Percentiles rank a stretch among this genome's conserved stretches.
Conservation (phyloP, 2,888 invertebrate genomes). For the Tholera decimalis region DNA sequence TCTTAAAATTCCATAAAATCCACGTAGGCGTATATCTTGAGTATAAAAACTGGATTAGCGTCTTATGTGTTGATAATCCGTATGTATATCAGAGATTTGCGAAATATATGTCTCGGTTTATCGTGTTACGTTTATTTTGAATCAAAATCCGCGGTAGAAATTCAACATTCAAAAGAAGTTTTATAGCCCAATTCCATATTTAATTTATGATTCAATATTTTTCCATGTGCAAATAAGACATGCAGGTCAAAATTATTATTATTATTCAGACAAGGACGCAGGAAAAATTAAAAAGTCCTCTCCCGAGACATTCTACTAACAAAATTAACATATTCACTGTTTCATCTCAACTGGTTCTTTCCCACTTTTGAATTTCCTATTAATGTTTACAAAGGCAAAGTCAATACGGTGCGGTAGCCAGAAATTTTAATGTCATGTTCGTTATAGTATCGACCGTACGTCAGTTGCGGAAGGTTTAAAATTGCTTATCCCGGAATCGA, state of each 20-base stretch:
- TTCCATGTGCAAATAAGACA: conserved; percentile 49
- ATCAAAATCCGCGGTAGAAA: conserved; percentile 23
- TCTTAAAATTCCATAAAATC: conserved; percentile 79
- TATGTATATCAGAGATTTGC: conserved; percentile 83
- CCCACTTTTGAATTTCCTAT: conserved; percentile 90
- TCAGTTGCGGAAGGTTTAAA: conserved; percentile 55
- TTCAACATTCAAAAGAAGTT: conserved; percentile 1
- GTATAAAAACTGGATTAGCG: conserved; percentile 86
- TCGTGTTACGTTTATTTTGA: conserved; percentile 32
- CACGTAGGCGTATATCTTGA: conserved; percentile 78
- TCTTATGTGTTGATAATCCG: conserved; percentile 79
- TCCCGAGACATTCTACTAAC: conserved; percentile 72
- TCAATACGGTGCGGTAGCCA: conserved; percentile 85
- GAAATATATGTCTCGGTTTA: conserved; percentile 61
- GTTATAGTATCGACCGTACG: conserved; percentile 64
- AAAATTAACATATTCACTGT: conserved; percentile 90
- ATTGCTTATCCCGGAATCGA: conserved; percentile 60
- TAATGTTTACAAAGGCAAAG: conserved; percentile 90
- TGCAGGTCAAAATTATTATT: conserved; percentile 52
- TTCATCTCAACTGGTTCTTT: conserved; percentile 89
- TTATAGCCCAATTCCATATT: conserved; percentile 17
- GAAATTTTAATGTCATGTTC: conserved; percentile 74
- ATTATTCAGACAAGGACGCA: conserved; percentile 59
- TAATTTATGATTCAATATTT: conserved; percentile 44
- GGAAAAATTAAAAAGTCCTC: conserved; percentile 66